Base-by-base conservation (phyloP, 2,888 invertebrate species). In the Amblyjoppa proteus region DNA sequence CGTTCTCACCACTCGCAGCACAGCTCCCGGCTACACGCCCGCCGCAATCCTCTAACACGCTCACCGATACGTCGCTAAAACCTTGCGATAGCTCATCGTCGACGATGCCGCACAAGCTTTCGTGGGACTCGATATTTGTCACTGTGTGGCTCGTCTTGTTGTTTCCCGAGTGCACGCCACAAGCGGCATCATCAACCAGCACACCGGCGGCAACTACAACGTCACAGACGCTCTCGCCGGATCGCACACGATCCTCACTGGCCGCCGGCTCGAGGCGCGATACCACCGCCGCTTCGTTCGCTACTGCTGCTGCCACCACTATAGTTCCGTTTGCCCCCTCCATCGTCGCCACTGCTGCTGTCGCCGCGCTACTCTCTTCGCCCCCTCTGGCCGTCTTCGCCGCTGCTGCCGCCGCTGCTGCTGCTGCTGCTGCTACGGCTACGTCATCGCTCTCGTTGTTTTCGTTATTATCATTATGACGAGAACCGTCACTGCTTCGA, bases 241-340 rank as follows among this genome's bases (percentile, higher is more conserved):
- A 74, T 53, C 38, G 64, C 74, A 41, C 51, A 80, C 79, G 85
- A 85, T 73, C 85, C 85, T 82, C 85, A 85, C 85, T 80, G 51
- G 80, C 83, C 87, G 85, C 85, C 85, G 85, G 87, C 85, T 87
- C 87, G 85, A 85, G 87, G 87, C 80, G 85, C 87, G 82, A 85
- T 85, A 83, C 85, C 81, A 77, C 69, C 53, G 61, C 61, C 51
- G 70, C 51, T 74, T 79, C 73, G 82, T 68, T 79, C 85, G 61
- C 76, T 61, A 53, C 28, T 38, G 61, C 74, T 80, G 69, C 81
- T 64, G 69, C 73, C 81, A 73, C 79, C 34, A 56, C 73, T 11
- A 28, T 58, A 58, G 58, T 58, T 3, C 41, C 20, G 61, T 53
- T 68, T 28, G 9, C 56, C 53, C 41, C 49, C 20, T 71, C 51